These are phyloP conservation scores for Leptarthrus brevirostris DNA, from an alignment of 2,888 invertebrate species.

Conservation along the genomic window DNA sequence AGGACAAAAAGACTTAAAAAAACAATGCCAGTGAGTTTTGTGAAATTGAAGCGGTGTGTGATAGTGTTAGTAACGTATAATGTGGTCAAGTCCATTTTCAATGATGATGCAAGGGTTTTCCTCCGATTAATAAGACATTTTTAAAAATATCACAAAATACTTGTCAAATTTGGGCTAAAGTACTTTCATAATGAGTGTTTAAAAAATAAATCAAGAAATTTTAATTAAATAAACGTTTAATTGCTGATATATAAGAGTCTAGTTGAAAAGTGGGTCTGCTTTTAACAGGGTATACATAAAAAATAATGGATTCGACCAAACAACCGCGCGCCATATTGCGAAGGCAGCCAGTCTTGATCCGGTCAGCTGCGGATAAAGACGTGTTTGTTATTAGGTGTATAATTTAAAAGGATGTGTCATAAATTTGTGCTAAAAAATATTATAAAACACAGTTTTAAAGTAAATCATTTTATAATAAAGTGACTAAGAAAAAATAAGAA, in stretches of 20 bases:
- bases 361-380: constrained; percentile 70
- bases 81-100: constrained; percentile 51
- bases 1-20: constrained; percentile 22
- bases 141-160: neutral
- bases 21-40: constrained; percentile 44
- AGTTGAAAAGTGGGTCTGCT: constrained; percentile 43
- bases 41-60: constrained; percentile 43
- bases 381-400: constrained; percentile 57
- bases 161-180: neutral
- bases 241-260: neutral
- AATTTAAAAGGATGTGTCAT: constrained; percentile 55
- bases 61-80: constrained; percentile 37
- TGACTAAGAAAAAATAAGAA: constrained; percentile 5
- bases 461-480: constrained; percentile 41
- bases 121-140: constrained; percentile 38
- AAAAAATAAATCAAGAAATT: neutral
- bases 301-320: constrained; percentile 59
- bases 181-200: neutral
- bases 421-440: constrained; percentile 50
- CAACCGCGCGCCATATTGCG: constrained; percentile 64
- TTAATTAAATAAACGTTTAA: too few species aligned
- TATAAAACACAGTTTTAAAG: constrained; percentile 48
- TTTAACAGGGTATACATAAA: constrained; percentile 42
- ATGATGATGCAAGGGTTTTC: constrained; percentile 53
- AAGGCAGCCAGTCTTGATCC: constrained; percentile 71